Conservation (phyloP, 1,140 invertebrate species). For the Drosophila aff. region DNA sequence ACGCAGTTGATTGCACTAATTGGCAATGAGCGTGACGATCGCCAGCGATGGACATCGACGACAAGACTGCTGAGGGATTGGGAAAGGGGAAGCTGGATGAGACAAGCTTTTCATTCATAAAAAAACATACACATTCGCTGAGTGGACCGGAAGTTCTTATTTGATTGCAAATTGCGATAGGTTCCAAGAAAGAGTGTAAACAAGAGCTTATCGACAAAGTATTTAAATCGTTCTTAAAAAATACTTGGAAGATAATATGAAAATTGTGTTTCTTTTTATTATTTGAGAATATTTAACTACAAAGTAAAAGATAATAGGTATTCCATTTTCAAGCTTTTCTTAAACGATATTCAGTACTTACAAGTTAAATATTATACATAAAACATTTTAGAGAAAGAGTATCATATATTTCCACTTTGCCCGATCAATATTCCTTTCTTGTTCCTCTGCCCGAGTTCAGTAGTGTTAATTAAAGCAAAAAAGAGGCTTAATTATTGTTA, state of each 20-base stretch:
- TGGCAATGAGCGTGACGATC: conserved; percentile 60
- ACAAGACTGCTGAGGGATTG: conserved; percentile 46
- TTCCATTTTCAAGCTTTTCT: not conserved
- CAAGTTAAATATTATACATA: no score
- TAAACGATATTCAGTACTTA: not conserved
- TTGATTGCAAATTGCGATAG: conserved; percentile 56
- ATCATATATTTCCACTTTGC: not conserved
- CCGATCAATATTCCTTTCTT: not conserved
- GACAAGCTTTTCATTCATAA: conserved; percentile 64
- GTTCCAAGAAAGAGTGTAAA: conserved; percentile 27
- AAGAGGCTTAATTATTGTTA: conserved; percentile 43
- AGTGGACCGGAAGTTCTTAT: conserved; percentile 59
- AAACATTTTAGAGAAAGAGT: conserved; percentile 1
- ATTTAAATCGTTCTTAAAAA: not conserved
- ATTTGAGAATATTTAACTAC: no score
- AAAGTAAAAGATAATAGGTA: no score
- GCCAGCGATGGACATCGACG: conserved; percentile 24
- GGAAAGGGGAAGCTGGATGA: conserved; percentile 35
- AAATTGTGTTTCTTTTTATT: no score
- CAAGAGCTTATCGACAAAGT: not conserved
- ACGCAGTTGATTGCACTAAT: conserved; percentile 74
- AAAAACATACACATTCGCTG: conserved; percentile 22
- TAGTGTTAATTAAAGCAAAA: conserved; percentile 77
- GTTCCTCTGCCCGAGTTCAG: conserved; percentile 62
- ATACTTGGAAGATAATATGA: no score